Conservation (phyloP, 1,140 invertebrate genomes). For the Mya arenaria region DNA sequence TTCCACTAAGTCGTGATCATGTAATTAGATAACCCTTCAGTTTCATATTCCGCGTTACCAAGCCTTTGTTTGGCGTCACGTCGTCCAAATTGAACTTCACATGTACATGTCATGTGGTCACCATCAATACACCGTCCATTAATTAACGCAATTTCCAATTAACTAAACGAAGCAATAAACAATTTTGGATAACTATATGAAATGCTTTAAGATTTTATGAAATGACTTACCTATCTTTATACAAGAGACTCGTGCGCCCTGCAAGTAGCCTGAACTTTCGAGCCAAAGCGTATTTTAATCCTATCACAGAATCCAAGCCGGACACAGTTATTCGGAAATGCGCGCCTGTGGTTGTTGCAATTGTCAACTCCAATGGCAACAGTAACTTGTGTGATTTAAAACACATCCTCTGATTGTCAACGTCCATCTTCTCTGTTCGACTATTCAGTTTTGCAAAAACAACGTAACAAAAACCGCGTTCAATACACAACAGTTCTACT, state of each 20-base stretch:
- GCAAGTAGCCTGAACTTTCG: conserved; percentile 39
- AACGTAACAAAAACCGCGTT: not conserved
- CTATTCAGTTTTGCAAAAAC: not conserved
- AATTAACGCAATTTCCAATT: not conserved
- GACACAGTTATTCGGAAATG: conserved; percentile 51
- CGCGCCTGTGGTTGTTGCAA: conserved; percentile 33
- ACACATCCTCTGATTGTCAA: not conserved
- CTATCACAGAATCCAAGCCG: conserved; percentile 20
- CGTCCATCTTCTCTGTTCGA: not conserved
- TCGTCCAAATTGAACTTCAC: too few relatives aligned
- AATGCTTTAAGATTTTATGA: too few relatives aligned
- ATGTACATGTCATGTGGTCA: too few relatives aligned
- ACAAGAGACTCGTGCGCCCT: conserved; percentile 29
- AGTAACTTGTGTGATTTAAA: not conserved
- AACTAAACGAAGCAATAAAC: not conserved
- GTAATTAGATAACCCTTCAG: too few relatives aligned
- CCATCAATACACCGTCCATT: too few relatives aligned
- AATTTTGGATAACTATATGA: too few relatives aligned
- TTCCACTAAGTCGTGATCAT: too few relatives aligned
- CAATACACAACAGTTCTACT: conserved; percentile 7
- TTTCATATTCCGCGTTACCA: too few relatives aligned
- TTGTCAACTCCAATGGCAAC: conserved; percentile 5
- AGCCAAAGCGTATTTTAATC: conserved; percentile 44
- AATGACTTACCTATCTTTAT: conserved; percentile 54
- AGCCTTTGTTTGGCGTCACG: not conserved